Percentiles rank a stretch among this genome's conserved stretches.
phyloP scores from a whole-genome alignment of 2,888 invertebrate genomes.

The Willowsia nigromaculata region DNA sequence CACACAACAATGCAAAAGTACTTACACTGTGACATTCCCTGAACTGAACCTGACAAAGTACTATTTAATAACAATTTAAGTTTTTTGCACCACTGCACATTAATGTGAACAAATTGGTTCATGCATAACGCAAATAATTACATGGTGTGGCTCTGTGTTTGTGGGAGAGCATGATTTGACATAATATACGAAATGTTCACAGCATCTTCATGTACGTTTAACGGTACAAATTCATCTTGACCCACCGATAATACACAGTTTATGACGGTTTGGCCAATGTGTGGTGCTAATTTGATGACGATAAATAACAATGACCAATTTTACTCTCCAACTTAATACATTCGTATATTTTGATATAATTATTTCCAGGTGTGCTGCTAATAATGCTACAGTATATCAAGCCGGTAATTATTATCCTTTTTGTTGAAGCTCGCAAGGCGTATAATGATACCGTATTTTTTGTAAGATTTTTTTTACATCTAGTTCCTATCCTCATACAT shows the following conservation, averaged over 20 bases:
- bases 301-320: no score
- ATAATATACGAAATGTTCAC: no score
- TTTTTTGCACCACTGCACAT: no score
- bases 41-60: no score
- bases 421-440: constrained; percentile 9
- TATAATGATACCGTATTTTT: constrained; percentile 44
- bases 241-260: constrained; percentile 20
- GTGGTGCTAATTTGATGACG: background rate
- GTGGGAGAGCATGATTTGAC: no score
- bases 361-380: constrained; percentile 24
- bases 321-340: background rate
- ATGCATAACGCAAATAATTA: constrained; percentile 11
- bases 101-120: constrained; percentile 13
- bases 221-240: background rate
- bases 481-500: constrained; percentile 31
- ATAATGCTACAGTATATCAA: background rate
- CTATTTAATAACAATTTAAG: no score
- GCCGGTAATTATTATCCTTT: constrained; percentile 50
- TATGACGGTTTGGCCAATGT: background rate
- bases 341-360: background rate
- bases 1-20: no score
- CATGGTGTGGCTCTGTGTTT: background rate
- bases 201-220: background rate
- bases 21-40: no score
- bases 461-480: background rate